These are phyloP conservation scores for Chrysomela aeneicollis DNA, from an alignment of 2,888 invertebrate species.

Conservation along the genomic window DNA sequence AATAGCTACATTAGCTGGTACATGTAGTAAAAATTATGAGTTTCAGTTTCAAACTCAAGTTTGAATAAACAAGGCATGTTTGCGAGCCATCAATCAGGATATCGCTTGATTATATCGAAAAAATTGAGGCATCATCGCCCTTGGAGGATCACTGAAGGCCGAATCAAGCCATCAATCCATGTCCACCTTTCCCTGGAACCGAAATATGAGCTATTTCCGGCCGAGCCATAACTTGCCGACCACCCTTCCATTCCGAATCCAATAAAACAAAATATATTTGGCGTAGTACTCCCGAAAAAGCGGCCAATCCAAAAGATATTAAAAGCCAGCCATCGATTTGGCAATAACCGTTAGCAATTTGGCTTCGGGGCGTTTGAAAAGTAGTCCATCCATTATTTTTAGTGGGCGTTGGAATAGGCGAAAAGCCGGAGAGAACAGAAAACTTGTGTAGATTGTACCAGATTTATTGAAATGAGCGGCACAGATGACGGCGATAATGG, in stretches of 20 bases:
- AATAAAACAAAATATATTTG: conserved; percentile 35
- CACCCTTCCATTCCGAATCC: conserved; percentile 7
- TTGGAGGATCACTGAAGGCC: neutral
- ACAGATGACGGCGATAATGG: conserved; percentile 45
- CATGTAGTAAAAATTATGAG: too few relatives aligned
- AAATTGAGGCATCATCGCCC: neutral
- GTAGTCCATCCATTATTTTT: conserved; percentile 41
- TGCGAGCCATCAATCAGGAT: neutral
- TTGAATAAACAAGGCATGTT: neutral
- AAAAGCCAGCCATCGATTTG: conserved; percentile 40
- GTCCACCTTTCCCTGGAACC: neutral
- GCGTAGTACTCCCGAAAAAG: conserved; percentile 29
- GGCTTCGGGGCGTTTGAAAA: conserved; percentile 38
- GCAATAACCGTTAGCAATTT: conserved; percentile 42
- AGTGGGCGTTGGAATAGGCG: conserved; percentile 33
- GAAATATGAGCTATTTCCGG: neutral
- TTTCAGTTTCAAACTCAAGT: too few relatives aligned
- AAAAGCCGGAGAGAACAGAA: conserved; percentile 32
- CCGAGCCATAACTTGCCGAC: neutral
- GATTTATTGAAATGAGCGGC: conserved; percentile 46
- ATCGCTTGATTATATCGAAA: neutral
- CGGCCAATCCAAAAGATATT: conserved; percentile 40
- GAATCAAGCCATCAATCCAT: neutral
- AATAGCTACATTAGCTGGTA: too few relatives aligned
- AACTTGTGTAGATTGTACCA: conserved; percentile 39